These are phyloP conservation scores for Ameiurus melas DNA, from an alignment of 2,113 vertebrate species.

Conservation along the genomic window DNA sequence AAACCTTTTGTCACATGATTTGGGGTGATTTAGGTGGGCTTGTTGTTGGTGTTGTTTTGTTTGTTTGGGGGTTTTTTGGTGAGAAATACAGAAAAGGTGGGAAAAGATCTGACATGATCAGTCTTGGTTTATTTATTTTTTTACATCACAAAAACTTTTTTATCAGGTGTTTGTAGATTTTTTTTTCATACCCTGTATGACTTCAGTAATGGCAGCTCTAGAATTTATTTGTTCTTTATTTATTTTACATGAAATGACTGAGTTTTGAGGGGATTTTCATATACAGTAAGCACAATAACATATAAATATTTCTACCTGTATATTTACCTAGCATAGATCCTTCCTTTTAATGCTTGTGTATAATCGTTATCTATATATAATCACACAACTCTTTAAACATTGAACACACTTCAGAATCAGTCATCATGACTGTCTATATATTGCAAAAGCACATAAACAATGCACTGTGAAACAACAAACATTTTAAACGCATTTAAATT, in stretches of 20 bases:
- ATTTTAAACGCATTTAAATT: neutral
- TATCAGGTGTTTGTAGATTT: neutral
- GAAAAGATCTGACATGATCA: neutral
- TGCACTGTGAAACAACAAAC: neutral
- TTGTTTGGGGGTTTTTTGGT: neutral
- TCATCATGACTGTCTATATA: neutral
- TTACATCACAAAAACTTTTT: too few species aligned
- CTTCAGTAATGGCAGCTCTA: neutral
- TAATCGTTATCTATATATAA: neutral
- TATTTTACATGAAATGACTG: neutral
- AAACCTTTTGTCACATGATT: neutral
- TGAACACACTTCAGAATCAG: neutral
- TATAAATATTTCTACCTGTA: neutral
- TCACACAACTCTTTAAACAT: neutral
- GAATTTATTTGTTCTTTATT: neutral
- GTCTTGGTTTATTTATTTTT: neutral
- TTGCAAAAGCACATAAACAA: neutral
- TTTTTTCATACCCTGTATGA: neutral
- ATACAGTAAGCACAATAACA: neutral
- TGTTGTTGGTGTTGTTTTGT: neutral
- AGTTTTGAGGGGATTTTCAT: neutral
- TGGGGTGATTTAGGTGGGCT: neutral
- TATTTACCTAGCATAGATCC: neutral
- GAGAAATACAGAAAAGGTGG: neutral
- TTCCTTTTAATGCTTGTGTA: neutral